Evolutionary conservation across 2,888 invertebrate species (phyloP).

Genomic region (Drosophila dives): DNA sequence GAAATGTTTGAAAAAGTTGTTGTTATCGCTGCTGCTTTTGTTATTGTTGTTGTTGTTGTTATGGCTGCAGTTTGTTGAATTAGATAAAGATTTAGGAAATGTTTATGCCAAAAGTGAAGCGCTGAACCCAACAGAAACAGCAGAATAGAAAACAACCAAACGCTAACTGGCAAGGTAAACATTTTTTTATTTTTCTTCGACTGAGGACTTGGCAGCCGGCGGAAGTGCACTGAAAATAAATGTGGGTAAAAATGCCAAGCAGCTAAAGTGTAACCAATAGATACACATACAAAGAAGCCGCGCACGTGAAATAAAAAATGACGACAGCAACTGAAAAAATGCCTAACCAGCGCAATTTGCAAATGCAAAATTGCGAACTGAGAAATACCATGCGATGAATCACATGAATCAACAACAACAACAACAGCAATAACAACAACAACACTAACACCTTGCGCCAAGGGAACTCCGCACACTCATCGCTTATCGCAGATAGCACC

Average conservation of each 20-base stretch:
- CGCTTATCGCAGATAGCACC: slow-evolving; percentile 56
- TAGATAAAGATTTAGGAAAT: slow-evolving; percentile 80
- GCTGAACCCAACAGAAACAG: slow-evolving; percentile 18
- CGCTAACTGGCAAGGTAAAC: slow-evolving; percentile 6
- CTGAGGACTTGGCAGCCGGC: slow-evolving; percentile 55
- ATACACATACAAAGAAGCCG: slow-evolving; percentile 26
- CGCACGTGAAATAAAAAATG: slow-evolving; percentile 52
- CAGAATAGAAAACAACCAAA: background rate
- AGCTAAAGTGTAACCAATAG: slow-evolving; percentile 58
- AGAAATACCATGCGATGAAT: slow-evolving; percentile 58
- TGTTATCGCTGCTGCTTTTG: slow-evolving; percentile 7
- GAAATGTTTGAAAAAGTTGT: slow-evolving; percentile 60
- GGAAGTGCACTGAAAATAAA: slow-evolving; percentile 77
- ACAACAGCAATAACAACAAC: slow-evolving; percentile 12
- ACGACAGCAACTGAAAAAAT: slow-evolving; percentile 54
- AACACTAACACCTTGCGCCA: slow-evolving; percentile 38
- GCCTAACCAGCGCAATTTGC: slow-evolving; percentile 77
- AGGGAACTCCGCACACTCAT: slow-evolving; percentile 76
- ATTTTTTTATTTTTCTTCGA: slow-evolving; percentile 12
- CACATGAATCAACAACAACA: slow-evolving; percentile 43
- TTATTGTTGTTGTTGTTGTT: slow-evolving; percentile 26
- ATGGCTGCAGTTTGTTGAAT: slow-evolving; percentile 70
- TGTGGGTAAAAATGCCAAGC: slow-evolving; percentile 74
- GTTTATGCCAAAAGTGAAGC: slow-evolving; percentile 70
- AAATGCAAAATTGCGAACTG: slow-evolving; percentile 41